phyloP scores from a whole-genome alignment of 1,140 invertebrate species.

The Limonius californicus region DNA sequence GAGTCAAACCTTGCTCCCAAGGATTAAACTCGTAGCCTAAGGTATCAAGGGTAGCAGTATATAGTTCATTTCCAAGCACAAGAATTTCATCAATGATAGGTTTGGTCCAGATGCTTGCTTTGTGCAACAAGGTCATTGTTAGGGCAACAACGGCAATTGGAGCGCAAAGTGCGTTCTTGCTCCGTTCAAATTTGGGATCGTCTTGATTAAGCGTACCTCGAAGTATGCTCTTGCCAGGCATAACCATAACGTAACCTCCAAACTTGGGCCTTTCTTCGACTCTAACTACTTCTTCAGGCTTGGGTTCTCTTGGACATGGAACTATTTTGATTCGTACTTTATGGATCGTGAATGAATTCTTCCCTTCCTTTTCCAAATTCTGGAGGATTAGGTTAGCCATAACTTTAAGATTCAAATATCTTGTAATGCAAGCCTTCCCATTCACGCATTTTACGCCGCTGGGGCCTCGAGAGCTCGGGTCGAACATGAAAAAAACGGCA shows the following conservation, averaged over 20 bases:
- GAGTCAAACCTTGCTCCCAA: constrained; percentile 49
- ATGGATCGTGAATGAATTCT: constrained; percentile 45
- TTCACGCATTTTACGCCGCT: constrained; percentile 42
- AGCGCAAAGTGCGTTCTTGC: constrained; percentile 45
- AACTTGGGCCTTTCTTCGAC: neutral
- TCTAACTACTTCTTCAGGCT: constrained; percentile 15
- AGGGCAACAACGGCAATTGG: constrained; percentile 48
- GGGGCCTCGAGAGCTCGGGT: constrained; percentile 50
- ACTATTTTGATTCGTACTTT: constrained; percentile 26
- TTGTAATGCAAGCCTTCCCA: constrained; percentile 46
- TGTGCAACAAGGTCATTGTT: constrained; percentile 49
- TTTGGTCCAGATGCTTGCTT: constrained; percentile 50
- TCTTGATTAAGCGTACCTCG: constrained; percentile 45
- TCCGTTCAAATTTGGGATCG: constrained; percentile 47
- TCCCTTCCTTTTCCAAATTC: constrained; percentile 42
- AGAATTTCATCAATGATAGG: constrained; percentile 51
- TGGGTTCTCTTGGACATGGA: constrained; percentile 26
- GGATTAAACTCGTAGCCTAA: constrained; percentile 52
- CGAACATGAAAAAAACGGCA: constrained; percentile 49
- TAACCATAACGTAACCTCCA: constrained; percentile 27
- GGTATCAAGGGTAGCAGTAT: constrained; percentile 31
- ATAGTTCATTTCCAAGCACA: constrained; percentile 37
- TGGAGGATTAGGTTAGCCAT: constrained; percentile 44
- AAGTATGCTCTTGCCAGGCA: constrained; percentile 36
- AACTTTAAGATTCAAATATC: constrained; percentile 43